Percentiles rank a stretch among this genome's conserved stretches.
phyloP scores from a whole-genome alignment of 1,140 invertebrate species.

The Globodera rostochiensis region DNA sequence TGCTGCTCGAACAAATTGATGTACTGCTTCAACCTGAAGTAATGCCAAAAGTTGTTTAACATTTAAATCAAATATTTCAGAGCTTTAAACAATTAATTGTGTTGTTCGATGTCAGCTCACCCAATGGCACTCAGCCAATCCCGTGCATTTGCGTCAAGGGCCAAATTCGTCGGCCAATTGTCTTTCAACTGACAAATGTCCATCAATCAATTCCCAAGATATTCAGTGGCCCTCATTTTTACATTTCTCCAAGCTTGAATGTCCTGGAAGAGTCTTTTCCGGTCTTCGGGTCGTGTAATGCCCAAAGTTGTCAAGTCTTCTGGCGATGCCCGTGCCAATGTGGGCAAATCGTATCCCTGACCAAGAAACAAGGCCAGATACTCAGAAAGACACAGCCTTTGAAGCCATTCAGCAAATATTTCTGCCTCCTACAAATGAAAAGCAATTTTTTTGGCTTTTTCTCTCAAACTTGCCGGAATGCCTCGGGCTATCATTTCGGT shows the following conservation, averaged over 20 bases:
- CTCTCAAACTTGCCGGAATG: conserved; percentile 68
- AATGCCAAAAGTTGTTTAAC: conserved; percentile 51
- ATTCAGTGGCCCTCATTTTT: conserved; percentile 74
- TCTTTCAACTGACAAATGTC: conserved; percentile 23
- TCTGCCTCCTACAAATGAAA: conserved; percentile 77
- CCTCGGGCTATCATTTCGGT: conserved; percentile 71
- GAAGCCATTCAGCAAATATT: conserved; percentile 88
- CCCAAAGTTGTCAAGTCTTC: conserved; percentile 81
- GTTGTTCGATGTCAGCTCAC: neutral
- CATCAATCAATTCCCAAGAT: conserved; percentile 12
- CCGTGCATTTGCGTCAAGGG: neutral
- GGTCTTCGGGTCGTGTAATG: conserved; percentile 94
- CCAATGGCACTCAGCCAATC: conserved; percentile 23
- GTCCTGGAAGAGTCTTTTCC: conserved; percentile 91
- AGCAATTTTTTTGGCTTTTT: conserved; percentile 1
- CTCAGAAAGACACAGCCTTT: conserved; percentile 91
- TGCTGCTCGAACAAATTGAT: conserved; percentile 73
- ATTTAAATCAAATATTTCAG: conserved; percentile 13
- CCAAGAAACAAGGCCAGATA: conserved; percentile 89
- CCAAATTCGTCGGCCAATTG: conserved; percentile 43
- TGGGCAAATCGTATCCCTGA: conserved; percentile 95
- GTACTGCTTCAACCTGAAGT: conserved; percentile 53
- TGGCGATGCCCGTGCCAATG: conserved; percentile 95
- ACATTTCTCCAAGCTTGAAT: conserved; percentile 86
- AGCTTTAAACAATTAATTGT: neutral